phyloP scores from a whole-genome alignment of 2,113 vertebrate species.

The Pterocles gutturalis region DNA sequence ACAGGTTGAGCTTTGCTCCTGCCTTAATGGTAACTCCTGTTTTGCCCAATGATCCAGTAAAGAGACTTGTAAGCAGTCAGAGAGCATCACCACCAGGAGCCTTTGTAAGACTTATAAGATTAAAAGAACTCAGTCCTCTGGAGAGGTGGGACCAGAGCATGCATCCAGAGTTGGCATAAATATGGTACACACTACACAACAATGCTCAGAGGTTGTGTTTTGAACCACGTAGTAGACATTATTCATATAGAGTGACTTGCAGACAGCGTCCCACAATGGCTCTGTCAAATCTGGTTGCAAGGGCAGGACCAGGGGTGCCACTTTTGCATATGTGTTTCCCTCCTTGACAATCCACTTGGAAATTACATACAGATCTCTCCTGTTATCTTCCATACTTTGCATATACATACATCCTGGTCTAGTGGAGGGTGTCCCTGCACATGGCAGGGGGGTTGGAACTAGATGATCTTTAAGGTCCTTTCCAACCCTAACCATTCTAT shows the following conservation, averaged over 20 bases:
- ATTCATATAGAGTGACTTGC: not conserved
- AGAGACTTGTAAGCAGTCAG: not conserved
- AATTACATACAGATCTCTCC: not conserved
- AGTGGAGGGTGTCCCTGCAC: too few relatives aligned
- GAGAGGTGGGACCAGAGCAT: not conserved
- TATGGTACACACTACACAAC: rapidly evolving
- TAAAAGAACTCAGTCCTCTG: not conserved
- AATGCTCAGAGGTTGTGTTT: not conserved
- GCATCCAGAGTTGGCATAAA: not conserved
- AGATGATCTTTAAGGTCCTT: too few relatives aligned
- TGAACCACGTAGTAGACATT: too few relatives aligned
- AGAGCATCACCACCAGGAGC: not conserved
- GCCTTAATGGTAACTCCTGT: not conserved
- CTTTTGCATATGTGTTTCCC: not conserved
- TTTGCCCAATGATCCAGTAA: not conserved
- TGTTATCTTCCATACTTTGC: not conserved
- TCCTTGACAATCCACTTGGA: not conserved
- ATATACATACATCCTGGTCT: not conserved
- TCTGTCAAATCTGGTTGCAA: not conserved
- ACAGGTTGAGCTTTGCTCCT: not conserved
- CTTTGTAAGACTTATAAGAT: not conserved
- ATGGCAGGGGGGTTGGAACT: too few relatives aligned
- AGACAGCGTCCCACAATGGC: not conserved
- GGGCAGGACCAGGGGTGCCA: not conserved
- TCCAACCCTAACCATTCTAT: too few relatives aligned